Base-by-base conservation (phyloP, 1,140 invertebrate genomes). In the Stegodyphus dumicola region DNA sequence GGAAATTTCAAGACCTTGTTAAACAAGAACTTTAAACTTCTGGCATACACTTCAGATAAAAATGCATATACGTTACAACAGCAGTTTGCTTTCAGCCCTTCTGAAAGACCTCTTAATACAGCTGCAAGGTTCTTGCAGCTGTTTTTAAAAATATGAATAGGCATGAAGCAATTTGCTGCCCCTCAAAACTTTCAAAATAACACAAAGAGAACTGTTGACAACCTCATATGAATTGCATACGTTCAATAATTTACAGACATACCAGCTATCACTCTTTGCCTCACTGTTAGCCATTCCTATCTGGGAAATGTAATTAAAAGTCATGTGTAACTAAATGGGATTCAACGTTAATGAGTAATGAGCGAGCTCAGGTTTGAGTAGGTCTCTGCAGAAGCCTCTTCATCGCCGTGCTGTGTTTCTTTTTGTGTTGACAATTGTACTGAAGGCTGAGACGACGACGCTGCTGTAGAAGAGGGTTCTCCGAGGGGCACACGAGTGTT, bases 401-500 rank as follows among this genome's bases (percentile, higher is more conserved):
- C 53, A 13, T 75, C 74, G 7, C 49, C 64, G 10, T 78, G n/a
- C 53, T 76, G 71, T n/a, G 60, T 69, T 49, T 85, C 81, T 69
- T 75, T 85, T 48, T 85, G 81, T 53, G 71, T 53, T 6, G 79
- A 73, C 71, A 83, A 51, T 67, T 83, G 80, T 75, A 87, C 74
- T 87, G 86, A 67, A 88, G 87, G 87, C 88, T 89, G 73, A 75
- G 88, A 89, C 80, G 87, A 83, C 52, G 87, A 87, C 10, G 80
- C 86, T 64, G 88, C 69, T 77, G 88, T 83, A 87, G 90, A 90
- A 56, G 49, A 54, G 54, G 75, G 73, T 75, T 83, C 69, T 18
- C 66, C 65, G n/a, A 65, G 66, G 33, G 75, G 52, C 18, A 69
- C 54, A 67, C 66, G 85, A 67, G 80, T 85, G 77, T 75, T 77